Percentiles rank a stretch among this genome's conserved stretches.
These are phyloP conservation scores for Bovichtus diacanthus DNA, from an alignment of 2,797 vertebrate genomes.

Conservation along the genomic window DNA sequence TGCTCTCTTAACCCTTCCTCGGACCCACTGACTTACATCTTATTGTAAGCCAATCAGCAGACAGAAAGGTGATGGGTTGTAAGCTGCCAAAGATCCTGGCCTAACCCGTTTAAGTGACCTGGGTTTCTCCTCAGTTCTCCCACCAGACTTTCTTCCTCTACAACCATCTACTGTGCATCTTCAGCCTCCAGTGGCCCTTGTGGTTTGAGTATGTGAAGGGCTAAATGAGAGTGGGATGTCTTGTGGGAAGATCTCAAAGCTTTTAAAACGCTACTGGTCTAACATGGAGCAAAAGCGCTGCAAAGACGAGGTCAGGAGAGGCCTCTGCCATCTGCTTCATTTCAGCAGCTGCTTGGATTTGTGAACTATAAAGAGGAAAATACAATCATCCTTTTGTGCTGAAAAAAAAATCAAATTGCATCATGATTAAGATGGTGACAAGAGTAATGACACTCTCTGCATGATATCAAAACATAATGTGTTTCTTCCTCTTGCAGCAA, in stretches of 20 bases:
- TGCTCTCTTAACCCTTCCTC: constrained; percentile 1
- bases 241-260: constrained; percentile 45
- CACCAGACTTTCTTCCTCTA: constrained; percentile 7
- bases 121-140: constrained; percentile 7
- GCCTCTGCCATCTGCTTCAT: constrained; percentile 4
- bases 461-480: constrained; percentile 8
- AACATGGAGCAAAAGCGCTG: constrained; percentile 17
- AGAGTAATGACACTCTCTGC: constrained; percentile 9
- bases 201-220: constrained; percentile 29
- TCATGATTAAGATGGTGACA: constrained; percentile 14
- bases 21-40: neutral
- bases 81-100: neutral
- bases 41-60: neutral
- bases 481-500: constrained; percentile 3
- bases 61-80: neutral
- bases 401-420: constrained; percentile 12
- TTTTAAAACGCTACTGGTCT: constrained; percentile 15
- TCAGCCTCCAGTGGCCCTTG: constrained; percentile 30
- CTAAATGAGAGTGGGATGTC: constrained; percentile 43
- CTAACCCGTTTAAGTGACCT: constrained; percentile 16
- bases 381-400: neutral
- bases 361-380: constrained; percentile 18
- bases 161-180: constrained; percentile 3
- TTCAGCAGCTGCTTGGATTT: constrained; percentile 22
- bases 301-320: constrained; percentile 26